Conservation (phyloP, 2,797 vertebrate species). For the Siniperca undulata region DNA sequence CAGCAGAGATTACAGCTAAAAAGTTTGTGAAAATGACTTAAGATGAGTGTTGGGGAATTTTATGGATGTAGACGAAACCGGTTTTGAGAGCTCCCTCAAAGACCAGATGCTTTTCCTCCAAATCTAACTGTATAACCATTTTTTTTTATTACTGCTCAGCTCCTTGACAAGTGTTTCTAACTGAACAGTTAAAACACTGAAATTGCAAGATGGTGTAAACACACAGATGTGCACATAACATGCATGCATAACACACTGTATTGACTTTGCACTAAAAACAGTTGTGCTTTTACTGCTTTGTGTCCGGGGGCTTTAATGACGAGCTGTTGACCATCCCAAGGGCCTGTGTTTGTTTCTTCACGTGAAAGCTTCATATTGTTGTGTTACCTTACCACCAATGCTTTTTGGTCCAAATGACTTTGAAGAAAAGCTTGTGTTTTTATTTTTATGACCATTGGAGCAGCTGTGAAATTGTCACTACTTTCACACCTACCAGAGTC, state of each 20-base stretch:
- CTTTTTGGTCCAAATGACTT: constrained; percentile 21
- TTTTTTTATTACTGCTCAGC: neutral
- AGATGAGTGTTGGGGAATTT: neutral
- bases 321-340: constrained; percentile 15
- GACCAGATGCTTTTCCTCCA: neutral
- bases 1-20: neutral
- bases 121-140: neutral
- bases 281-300: constrained; percentile 29
- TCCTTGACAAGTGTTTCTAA: neutral
- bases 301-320: constrained; percentile 3
- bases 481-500: constrained; percentile 6
- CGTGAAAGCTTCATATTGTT: neutral
- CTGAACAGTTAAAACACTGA: neutral
- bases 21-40: neutral
- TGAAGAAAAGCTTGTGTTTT: constrained; percentile 13
- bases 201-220: neutral
- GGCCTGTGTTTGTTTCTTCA: neutral
- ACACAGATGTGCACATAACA: constrained; percentile 19
- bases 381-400: neutral
- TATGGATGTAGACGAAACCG: neutral
- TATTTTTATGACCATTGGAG: constrained; percentile 3
- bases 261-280: constrained; percentile 31
- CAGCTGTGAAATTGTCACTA: constrained; percentile 17
- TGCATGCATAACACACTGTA: constrained; percentile 12
- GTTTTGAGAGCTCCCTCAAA: neutral